Conservation (phyloP, 2,113 vertebrate species). For the Pandion haliaetus region DNA sequence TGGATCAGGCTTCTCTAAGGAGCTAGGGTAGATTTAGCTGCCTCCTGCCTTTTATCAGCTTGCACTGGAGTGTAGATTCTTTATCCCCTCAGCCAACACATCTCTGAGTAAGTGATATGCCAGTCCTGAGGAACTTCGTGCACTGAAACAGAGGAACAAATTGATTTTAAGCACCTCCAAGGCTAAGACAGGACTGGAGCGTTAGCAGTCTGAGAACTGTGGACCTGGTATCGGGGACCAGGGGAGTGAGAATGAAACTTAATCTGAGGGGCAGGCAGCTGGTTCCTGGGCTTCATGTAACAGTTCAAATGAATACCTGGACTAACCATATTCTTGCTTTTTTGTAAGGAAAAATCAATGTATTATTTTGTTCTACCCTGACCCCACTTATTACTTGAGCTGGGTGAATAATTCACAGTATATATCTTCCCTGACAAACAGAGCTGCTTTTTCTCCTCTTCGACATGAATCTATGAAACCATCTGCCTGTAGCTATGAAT, state of each 20-base stretch:
- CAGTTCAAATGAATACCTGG: neutral
- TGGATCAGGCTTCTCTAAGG: neutral
- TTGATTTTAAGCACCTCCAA: conserved; percentile 8
- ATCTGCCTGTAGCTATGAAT: conserved; percentile 44
- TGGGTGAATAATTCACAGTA: neutral
- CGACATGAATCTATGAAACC: neutral
- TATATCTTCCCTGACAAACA: neutral
- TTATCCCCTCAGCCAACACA: neutral
- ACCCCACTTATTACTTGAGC: neutral
- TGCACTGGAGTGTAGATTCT: neutral
- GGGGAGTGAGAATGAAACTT: neutral
- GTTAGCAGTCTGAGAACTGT: neutral
- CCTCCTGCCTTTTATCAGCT: neutral
- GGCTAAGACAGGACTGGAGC: neutral
- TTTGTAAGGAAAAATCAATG: neutral
- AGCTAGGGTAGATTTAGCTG: neutral
- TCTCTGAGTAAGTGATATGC: neutral
- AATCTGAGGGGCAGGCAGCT: neutral
- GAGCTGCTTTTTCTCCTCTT: neutral
- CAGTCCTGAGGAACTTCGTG: neutral
- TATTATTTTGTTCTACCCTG: neutral
- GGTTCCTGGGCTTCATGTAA: neutral
- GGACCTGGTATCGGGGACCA: fast-evolving
- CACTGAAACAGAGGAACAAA: neutral
- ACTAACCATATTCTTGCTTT: neutral